phyloP scores from a whole-genome alignment of 2,888 invertebrate genomes.

The Pollenia amentaria region DNA sequence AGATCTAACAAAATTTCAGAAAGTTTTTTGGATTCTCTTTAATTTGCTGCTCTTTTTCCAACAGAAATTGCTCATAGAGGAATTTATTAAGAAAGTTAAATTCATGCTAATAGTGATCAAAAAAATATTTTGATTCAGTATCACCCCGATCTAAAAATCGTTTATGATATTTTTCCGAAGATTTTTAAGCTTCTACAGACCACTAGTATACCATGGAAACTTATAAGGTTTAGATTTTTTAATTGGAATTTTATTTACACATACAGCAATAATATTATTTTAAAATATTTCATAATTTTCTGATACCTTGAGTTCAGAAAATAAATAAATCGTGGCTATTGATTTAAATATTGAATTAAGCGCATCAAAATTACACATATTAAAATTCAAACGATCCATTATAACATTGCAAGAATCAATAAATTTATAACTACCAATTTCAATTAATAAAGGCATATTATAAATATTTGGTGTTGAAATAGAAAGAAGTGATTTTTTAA shows the following conservation, averaged over 20 bases:
- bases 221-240: neutral
- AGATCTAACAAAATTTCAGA: neutral
- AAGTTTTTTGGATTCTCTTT: neutral
- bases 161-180: slow-evolving; percentile 3
- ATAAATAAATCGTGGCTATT: neutral
- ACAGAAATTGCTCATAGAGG: neutral
- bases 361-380: neutral
- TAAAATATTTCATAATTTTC: neutral
- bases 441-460: too few relatives aligned
- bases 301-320: neutral
- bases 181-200: too few relatives aligned
- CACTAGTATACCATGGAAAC: neutral
- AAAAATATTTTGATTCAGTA: neutral
- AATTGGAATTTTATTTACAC: neutral
- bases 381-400: neutral
- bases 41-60: too few relatives aligned
- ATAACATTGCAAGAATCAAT: neutral
- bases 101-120: neutral
- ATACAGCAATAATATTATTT: neutral
- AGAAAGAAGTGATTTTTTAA: too few relatives aligned
- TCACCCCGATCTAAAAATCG: neutral
- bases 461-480: too few relatives aligned
- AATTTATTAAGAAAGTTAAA: neutral
- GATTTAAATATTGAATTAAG: neutral
- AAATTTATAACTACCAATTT: neutral